Evolutionary conservation across 37 sponge, comb jelly and placozoan species (phyloP), one percentile per base, ranked within the genome.

Genomic region (Crambe crambe): DNA sequence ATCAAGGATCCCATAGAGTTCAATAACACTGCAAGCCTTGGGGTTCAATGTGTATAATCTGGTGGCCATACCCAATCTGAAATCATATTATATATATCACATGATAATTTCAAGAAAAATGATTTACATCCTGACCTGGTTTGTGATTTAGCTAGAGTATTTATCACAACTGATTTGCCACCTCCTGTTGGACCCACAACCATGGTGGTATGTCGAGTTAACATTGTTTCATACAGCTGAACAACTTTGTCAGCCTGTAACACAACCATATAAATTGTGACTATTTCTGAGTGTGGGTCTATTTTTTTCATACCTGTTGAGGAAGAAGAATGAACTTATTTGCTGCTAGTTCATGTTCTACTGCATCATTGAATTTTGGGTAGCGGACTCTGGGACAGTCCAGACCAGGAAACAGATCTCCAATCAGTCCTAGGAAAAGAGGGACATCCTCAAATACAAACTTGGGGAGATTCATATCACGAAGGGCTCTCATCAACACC

Each of bases 401-500:
- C 77, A 98, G 80, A 3, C 99, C 99, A 44, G 99, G 99, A 67
- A 98, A 98, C 74, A 98, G 91, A 83, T 98, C 99, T 20, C 87
- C 89, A 68, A 98, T 98, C 29, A 98, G 89, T 22, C 99, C 99
- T 44, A 95, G 88, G 76, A 98, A 98, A 8, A 98, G 93, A 22
- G 99, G 99, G 37, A 96, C 96, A 80, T 98, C 99, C 78, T 98
- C 99, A 82, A 96, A 98, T 35, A 98, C 92, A 89, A 98, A 98
- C 88, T 98, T 98, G 44, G 99, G 99, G n/a, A 98, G 75, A 75
- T 98, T 98, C 99, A 98, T 98, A 79, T 98, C 99, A 44, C 99
- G 94, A 12, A 98, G 93, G 34, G 99, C 99, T 66, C 99, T 84
- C 99, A 98, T 98, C 51, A 98, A 81, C 41, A 98, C 99, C 70